A percentile compares a stretch with the other conserved stretches of the same genome.
These are phyloP conservation scores for Drosophila nigritarsus DNA, from an alignment of 2,888 invertebrate species.

Conservation along the genomic window DNA sequence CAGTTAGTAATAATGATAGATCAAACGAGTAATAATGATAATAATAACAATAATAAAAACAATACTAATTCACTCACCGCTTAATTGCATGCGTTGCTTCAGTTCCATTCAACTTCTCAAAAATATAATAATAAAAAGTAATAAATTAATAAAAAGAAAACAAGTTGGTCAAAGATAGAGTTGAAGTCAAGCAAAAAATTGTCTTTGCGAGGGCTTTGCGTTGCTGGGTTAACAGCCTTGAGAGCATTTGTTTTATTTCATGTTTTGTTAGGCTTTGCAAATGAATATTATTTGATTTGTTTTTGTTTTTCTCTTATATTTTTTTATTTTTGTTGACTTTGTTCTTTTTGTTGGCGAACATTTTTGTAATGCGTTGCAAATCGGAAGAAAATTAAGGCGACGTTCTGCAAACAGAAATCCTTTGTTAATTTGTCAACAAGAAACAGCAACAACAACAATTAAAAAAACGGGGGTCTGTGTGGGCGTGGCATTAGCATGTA, in stretches of 20 bases:
- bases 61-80: not conserved
- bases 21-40: not conserved
- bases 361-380: constrained; percentile 73
- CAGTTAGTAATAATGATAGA: not conserved
- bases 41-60: not conserved
- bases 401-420: constrained; percentile 64
- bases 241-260: constrained; percentile 54
- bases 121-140: not conserved
- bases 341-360: constrained; percentile 57
- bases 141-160: not conserved
- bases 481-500: constrained; percentile 61
- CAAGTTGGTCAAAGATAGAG: not conserved
- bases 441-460: constrained; percentile 9
- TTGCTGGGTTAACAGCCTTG: constrained; percentile 56
- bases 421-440: constrained; percentile 70
- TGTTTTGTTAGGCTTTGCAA: constrained; percentile 43
- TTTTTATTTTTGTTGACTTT: constrained; percentile 6
- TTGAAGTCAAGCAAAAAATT: not conserved
- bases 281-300: constrained; percentile 60
- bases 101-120: not conserved
- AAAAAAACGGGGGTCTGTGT: constrained; percentile 14
- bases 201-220: not conserved
- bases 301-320: constrained; percentile 1
- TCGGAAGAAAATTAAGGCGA: constrained; percentile 68
- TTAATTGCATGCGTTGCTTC: not conserved